Evolutionary conservation across 53 echinoderm and acorn worm species (phyloP).

Genomic region (Holothuria scabra): DNA sequence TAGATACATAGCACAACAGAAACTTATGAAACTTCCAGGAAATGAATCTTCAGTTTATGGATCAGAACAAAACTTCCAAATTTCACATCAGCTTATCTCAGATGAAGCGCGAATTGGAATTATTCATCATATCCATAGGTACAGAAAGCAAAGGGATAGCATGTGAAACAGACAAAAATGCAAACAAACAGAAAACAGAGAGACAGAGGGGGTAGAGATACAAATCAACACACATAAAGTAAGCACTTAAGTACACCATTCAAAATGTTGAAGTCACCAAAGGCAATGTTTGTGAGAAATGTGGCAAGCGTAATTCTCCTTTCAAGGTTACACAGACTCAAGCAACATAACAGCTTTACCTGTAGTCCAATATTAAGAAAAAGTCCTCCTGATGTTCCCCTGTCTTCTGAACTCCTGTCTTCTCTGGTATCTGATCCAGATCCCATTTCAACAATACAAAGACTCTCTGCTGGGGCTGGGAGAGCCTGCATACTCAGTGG

Average conservation of each 20-base stretch:
- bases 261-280: too few relatives aligned
- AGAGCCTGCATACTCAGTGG: slow-evolving; percentile 99
- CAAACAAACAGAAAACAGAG: neutral
- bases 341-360: slow-evolving; percentile 46
- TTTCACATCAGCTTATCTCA: slow-evolving; percentile 42
- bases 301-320: neutral
- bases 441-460: slow-evolving; percentile 99
- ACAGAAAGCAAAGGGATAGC: neutral
- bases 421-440: slow-evolving; percentile 76
- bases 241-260: too few relatives aligned
- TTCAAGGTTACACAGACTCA: neutral
- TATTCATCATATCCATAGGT: slow-evolving; percentile 62
- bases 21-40: too few relatives aligned
- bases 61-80: slow-evolving; percentile 33
- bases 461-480: slow-evolving; percentile 94
- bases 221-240: too few relatives aligned
- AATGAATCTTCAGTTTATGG: neutral
- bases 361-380: slow-evolving; percentile 97
- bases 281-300: too few relatives aligned
- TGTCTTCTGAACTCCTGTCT: slow-evolving; percentile 75
- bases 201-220: neutral
- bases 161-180: neutral
- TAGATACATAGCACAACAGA: too few relatives aligned
- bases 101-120: slow-evolving; percentile 69
- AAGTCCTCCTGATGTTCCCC: slow-evolving; percentile 82